These are phyloP conservation scores for Limnodromus scolopaceus DNA, from an alignment of 2,797 vertebrate genomes.

Conservation along the genomic window DNA sequence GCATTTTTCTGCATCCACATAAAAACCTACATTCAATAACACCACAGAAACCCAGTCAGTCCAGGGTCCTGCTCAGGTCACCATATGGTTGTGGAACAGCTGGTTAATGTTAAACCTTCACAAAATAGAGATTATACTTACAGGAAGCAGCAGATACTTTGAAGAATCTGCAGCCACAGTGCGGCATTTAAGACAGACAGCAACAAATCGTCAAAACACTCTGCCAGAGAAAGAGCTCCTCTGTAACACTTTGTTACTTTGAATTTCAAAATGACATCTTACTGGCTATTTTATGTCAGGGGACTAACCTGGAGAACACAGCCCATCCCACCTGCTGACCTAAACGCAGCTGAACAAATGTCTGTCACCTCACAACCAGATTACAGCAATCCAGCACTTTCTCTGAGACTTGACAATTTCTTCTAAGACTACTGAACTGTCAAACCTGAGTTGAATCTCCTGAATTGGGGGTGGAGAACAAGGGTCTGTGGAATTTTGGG, in stretches of 20 bases:
- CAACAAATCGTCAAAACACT: not conserved
- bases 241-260: not conserved
- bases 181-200: not conserved
- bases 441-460: not conserved
- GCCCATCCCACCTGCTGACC: not conserved
- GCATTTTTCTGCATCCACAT: not conserved
- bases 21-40: not conserved
- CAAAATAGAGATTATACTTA: not conserved
- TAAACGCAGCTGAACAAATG: not conserved
- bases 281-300: not conserved
- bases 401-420: not conserved
- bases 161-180: not conserved
- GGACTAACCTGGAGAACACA: not conserved
- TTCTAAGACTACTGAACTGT: not conserved
- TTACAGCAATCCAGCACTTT: not conserved
- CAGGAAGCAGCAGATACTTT: not conserved
- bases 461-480: not conserved
- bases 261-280: not conserved
- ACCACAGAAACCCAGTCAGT: not conserved
- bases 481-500: not conserved
- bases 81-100: conserved; percentile 13
- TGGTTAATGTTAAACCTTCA: conserved; percentile 26
- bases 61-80: not conserved
- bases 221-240: not conserved
- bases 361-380: not conserved